Evolutionary conservation across 1,140 invertebrate species (phyloP).

Genomic region (Drepana arcuata): DNA sequence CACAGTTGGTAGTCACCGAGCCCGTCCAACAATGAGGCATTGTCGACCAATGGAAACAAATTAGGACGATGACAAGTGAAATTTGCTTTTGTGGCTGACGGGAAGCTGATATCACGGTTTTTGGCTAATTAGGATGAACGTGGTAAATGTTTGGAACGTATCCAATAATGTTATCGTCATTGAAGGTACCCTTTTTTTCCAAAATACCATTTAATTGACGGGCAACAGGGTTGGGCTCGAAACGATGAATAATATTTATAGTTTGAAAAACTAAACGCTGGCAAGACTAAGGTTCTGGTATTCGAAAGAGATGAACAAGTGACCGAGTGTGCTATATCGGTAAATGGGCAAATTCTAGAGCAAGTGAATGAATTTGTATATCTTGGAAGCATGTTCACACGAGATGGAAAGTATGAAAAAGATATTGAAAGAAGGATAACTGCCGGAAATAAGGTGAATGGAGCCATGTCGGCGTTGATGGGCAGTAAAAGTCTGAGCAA

Average conservation of each 20-base stretch:
- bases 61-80: constrained; percentile 39
- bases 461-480: too few species aligned
- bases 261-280: background rate
- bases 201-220: background rate
- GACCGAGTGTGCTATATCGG: too few species aligned
- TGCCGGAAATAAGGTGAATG: too few species aligned
- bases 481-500: too few species aligned
- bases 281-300: background rate
- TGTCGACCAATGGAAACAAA: constrained; percentile 45
- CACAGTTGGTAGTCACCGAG: constrained; percentile 10
- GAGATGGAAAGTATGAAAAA: too few species aligned
- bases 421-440: too few species aligned
- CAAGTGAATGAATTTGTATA: too few species aligned
- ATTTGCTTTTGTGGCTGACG: constrained; percentile 12
- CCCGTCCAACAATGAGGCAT: constrained; percentile 36
- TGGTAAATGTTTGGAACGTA: too few species aligned
- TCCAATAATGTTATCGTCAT: background rate
- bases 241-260: background rate
- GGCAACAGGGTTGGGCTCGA: background rate
- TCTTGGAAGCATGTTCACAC: too few species aligned
- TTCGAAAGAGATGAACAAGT: too few species aligned
- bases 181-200: background rate
- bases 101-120: constrained; percentile 2
- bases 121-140: constrained; percentile 2
- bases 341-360: too few species aligned